Base-by-base conservation (phyloP, 2,113 vertebrate species). In the Rhizomys pruinosus region DNA sequence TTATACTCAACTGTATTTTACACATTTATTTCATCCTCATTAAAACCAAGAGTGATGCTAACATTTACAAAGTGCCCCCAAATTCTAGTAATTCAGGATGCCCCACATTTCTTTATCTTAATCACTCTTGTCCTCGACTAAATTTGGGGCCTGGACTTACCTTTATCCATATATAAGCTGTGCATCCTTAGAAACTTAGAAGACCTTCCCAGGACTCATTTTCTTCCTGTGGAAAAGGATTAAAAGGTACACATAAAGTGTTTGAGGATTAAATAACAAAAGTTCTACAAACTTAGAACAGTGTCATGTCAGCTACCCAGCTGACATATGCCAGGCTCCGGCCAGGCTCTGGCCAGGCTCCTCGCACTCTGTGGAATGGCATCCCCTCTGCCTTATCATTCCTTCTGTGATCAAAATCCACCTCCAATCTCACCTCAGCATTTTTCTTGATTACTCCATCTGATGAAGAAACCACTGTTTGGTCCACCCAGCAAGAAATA, bases 1-100 rank as follows among this genome's bases (percentile, higher is more conserved):
- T 87, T 76, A 2, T 32, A 88, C 23, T 74, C 27, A 90, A 73
- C 19, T 63, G 13, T 55, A 37, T 94, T 93, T 92, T 82, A 86
- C 34, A 5, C 42, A 29, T 74, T 29, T 74, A 2, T 87, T 72
- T 94, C 66, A 64, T 71, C 59, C 25, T 86, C 4, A 57, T 66
- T 85, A 87, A 68, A 5, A 44, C 37, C 6, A 61, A 85, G 25
- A 32, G 44, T 72, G 17, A 15, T 76, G 61, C 16, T 64, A 37
- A 71, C 66, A 55, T 87, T 23, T 5, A 80, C 76, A 66, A 90
- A 72, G n/a, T 57, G 7, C 17, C 5, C 9, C 34, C 12, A 73
- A 61, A 69, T 80, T 63, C 32, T 90, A 72, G 13, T 42, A 93
- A 76, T 61, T 82, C 44, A 79, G 4, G 7, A 39, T 47, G n/a